Percentiles rank a stretch among this genome's conserved stretches.
phyloP scores from a whole-genome alignment of 2,888 invertebrate genomes.

The Conistra vaccinii region DNA sequence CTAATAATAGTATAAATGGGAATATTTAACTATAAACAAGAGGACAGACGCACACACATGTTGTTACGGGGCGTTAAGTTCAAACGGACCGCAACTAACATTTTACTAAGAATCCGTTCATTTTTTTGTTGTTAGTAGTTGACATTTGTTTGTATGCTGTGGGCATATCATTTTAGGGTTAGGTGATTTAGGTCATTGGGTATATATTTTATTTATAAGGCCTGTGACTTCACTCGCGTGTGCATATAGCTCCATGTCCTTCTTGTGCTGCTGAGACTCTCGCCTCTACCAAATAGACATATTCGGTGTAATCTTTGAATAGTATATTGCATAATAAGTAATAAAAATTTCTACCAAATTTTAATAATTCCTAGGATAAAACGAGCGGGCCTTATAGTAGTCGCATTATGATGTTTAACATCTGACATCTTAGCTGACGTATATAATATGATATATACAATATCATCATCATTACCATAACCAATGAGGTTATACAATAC shows the following conservation, averaged over 20 bases:
- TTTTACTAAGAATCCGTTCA: conserved; percentile 65
- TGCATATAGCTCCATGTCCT: not conserved
- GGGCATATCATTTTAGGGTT: conserved; percentile 50
- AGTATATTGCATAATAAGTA: too few species aligned
- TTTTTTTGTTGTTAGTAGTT: conserved; percentile 55
- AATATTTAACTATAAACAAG: conserved; percentile 66
- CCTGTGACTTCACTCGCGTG: not conserved
- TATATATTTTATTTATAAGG: conserved; percentile 11
- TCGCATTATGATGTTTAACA: too few species aligned
- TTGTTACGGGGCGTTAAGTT: conserved; percentile 67
- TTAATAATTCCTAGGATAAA: too few species aligned
- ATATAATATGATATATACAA: too few species aligned
- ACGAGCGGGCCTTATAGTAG: too few species aligned
- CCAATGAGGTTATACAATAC: too few species aligned
- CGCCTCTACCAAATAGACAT: not conserved
- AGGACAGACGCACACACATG: conserved; percentile 67
- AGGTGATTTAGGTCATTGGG: conserved; percentile 44
- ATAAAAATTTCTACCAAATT: too few species aligned
- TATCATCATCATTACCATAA: too few species aligned
- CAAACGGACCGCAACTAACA: conserved; percentile 69
- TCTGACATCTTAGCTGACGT: too few species aligned
- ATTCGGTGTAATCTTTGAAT: too few species aligned
- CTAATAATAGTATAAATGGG: conserved; percentile 69
- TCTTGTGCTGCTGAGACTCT: not conserved
- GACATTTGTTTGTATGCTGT: conserved; percentile 44